Conservation (phyloP, 1,140 invertebrate species). For the Drosophila ohnishii region DNA sequence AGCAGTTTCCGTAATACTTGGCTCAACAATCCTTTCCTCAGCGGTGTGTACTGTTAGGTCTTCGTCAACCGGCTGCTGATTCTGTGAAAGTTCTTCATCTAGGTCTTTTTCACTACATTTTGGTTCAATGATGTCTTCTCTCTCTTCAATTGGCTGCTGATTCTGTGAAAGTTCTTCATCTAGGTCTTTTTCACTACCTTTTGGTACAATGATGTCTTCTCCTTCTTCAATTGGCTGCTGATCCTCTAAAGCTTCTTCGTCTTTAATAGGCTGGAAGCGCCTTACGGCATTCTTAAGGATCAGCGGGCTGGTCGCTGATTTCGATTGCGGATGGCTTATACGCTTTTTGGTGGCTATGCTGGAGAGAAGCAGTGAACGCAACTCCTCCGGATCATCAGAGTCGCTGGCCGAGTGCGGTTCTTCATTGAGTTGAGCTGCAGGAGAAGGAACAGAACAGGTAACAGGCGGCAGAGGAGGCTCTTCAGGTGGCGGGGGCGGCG, state of each 20-base stretch:
- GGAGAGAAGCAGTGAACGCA: slow-evolving; percentile 54
- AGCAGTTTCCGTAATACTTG: neutral
- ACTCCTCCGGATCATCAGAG: slow-evolving; percentile 64
- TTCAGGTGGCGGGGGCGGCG: slow-evolving; percentile 9
- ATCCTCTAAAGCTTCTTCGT: neutral
- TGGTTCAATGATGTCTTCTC: neutral
- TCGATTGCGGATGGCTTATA: neutral
- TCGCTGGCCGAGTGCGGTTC: slow-evolving; percentile 12
- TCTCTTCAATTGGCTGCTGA: neutral
- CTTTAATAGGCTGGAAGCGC: slow-evolving; percentile 41
- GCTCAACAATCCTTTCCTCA: neutral
- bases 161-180: neutral
- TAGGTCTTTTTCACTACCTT: neutral
- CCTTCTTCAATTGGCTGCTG: neutral
- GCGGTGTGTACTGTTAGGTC: neutral
- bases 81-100: neutral
- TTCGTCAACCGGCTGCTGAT: neutral
- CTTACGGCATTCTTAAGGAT: slow-evolving; percentile 73
- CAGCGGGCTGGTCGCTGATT: slow-evolving; percentile 31
- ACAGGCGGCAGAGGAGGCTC: neutral
- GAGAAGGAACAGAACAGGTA: neutral
- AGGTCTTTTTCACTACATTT: neutral
- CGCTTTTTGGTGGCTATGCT: slow-evolving; percentile 59
- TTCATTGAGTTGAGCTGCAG: neutral
- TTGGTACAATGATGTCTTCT: neutral